Evolutionary conservation across 2,113 vertebrate species (phyloP), one percentile per base, ranked within the genome.

Genomic region (Prunella fulvescens): DNA sequence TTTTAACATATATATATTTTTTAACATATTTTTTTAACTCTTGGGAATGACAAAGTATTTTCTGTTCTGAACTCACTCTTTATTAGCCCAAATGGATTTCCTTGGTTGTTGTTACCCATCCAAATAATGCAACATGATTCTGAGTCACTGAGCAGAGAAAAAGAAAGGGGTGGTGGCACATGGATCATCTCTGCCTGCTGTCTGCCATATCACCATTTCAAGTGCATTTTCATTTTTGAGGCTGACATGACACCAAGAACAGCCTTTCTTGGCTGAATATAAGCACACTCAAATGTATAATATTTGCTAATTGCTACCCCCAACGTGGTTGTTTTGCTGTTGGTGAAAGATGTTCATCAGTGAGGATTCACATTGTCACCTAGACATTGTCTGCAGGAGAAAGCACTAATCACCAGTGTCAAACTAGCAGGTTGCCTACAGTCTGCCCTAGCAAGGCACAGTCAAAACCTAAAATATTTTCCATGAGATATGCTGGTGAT

Each of bases 401-500:
- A 62, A 73, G 47, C 69, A 72, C 60, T 69, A 57, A 57, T 37
- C 57, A 73, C 42, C 64, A 33, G 33, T 23, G n/a, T 26, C 81
- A 92, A 95, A 53, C 26, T 28, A 91, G 17, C 58, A 94, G 54
- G 51, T 56, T 90, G 48, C 73, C 62, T 89, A 72, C 42, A 89
- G 73, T 81, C 73, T 76, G 83, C 50, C 44, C 88, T 90, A 90
- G 48, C 29, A 78, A 94, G 88, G 66, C 78, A 92, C 93, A 88
- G 67, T 60, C 62, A 86, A 84, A 86, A 92, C 23, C 51, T 51
- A 79, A 28, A 92, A 85, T 70, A 69, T 47, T 79, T 87, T 81
- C 81, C n/a, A 76, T 73, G 57, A 81, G 61, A 78, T 65, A 87
- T 73, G 94, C 96, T 98, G 95, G 97, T 97, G 94, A 85, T 91